phyloP scores from a whole-genome alignment of 2,113 vertebrate genomes.

The Dromaius novaehollandiae region DNA sequence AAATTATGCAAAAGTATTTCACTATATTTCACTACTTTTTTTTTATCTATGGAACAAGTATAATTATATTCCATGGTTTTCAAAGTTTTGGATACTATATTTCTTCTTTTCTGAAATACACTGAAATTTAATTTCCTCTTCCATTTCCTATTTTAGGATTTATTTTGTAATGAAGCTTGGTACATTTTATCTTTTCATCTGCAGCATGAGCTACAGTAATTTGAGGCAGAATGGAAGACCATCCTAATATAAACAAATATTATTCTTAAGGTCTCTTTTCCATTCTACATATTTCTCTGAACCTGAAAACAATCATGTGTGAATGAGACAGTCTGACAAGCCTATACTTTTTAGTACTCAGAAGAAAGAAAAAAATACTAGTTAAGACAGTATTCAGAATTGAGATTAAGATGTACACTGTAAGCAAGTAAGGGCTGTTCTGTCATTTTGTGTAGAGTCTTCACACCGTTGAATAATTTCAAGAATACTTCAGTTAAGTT shows the following conservation, averaged over 20 bases:
- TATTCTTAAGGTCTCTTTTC: not conserved
- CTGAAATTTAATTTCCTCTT: slow-evolving; percentile 36
- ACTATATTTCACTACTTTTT: not conserved
- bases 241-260: not conserved
- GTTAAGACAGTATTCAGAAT: not conserved
- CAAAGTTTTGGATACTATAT: not conserved
- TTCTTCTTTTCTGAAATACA: not conserved
- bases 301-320: not conserved
- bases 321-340: not conserved
- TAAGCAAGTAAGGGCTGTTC: not conserved
- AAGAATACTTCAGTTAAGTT: not conserved
- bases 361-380: not conserved
- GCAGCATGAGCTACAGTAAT: slow-evolving; percentile 7
- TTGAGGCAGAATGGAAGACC: not conserved
- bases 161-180: slow-evolving; percentile 21
- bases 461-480: not conserved
- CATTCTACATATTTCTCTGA: not conserved
- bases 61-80: not conserved
- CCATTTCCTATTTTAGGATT: slow-evolving; percentile 18
- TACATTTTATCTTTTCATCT: slow-evolving; percentile 24
- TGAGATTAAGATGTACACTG: not conserved
- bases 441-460: not conserved
- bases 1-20: not conserved
- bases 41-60: accelerated
- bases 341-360: not conserved